phyloP scores from a whole-genome alignment of 1,140 invertebrate species.

The Andricus grossulariae region DNA sequence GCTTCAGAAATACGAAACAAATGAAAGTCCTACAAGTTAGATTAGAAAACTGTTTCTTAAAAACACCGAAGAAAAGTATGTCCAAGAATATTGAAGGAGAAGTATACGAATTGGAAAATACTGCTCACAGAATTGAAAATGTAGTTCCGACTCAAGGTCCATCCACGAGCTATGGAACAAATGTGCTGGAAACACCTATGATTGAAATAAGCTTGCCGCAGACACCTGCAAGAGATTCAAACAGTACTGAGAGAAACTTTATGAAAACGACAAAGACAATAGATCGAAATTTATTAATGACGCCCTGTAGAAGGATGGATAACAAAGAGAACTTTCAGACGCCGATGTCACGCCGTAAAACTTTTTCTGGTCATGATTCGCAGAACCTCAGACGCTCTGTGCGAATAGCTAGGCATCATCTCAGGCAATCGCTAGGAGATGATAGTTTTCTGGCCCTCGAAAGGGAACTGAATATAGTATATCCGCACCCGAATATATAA shows the following conservation, averaged over 20 bases:
- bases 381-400: conserved; percentile 1
- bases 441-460: conserved; percentile 7
- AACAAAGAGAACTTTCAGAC: conserved; percentile 18
- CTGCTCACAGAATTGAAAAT: not conserved
- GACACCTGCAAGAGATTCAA: not conserved
- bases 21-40: not conserved
- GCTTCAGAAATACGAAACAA: not conserved
- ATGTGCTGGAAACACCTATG: not conserved
- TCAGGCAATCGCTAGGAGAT: not conserved
- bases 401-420: conserved; percentile 20
- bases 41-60: conserved; percentile 13
- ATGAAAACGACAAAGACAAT: conserved; percentile 3
- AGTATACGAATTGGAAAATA: not conserved
- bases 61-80: not conserved
- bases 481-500: not conserved
- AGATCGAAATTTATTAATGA: conserved; percentile 1
- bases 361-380: conserved; percentile 1
- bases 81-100: not conserved
- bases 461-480: conserved; percentile 1
- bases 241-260: not conserved
- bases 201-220: not conserved
- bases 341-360: conserved; percentile 11
- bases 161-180: not conserved
- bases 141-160: not conserved
- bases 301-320: not conserved